These are phyloP conservation scores for Collichthys lucidus DNA, from an alignment of 2,113 vertebrate species.

Conservation along the genomic window DNA sequence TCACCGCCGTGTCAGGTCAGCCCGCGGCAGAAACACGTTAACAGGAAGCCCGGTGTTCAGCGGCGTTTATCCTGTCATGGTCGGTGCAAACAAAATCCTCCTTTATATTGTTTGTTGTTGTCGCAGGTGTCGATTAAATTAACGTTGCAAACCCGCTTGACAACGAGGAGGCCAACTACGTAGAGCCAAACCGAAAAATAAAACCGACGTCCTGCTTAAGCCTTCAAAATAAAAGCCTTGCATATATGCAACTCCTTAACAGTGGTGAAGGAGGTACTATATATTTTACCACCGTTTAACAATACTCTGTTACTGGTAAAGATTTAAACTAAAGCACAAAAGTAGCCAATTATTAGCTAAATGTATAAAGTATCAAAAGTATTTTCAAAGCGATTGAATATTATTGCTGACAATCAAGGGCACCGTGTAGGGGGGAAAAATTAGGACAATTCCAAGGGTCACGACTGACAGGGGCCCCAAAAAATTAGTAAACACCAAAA, in stretches of 20 bases:
- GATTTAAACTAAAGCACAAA: no score
- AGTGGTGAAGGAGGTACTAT: neutral
- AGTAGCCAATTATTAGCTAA: no score
- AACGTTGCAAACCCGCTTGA: constrained; percentile 13
- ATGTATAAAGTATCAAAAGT: no score
- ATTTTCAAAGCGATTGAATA: no score
- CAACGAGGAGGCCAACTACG: constrained; percentile 48
- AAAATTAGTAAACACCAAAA: no score
- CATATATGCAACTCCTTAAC: no score
- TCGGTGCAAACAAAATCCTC: neutral
- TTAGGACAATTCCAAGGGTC: no score
- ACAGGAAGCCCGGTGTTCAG: neutral
- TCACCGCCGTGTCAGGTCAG: constrained; percentile 3
- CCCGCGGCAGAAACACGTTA: neutral
- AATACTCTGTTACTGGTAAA: no score
- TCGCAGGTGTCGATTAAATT: constrained; percentile 35
- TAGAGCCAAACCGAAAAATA: neutral
- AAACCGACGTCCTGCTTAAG: constrained; percentile 1
- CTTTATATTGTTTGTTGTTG: neutral
- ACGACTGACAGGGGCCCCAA: no score
- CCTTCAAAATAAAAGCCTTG: constrained; percentile 54
- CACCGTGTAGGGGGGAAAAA: no score
- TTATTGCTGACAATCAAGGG: no score
- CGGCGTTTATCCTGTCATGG: neutral
- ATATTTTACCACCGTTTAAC: no score